Evolutionary conservation across 1,140 invertebrate genomes (phyloP), one percentile per base, ranked within the genome.

Genomic region (Musca domestica): DNA sequence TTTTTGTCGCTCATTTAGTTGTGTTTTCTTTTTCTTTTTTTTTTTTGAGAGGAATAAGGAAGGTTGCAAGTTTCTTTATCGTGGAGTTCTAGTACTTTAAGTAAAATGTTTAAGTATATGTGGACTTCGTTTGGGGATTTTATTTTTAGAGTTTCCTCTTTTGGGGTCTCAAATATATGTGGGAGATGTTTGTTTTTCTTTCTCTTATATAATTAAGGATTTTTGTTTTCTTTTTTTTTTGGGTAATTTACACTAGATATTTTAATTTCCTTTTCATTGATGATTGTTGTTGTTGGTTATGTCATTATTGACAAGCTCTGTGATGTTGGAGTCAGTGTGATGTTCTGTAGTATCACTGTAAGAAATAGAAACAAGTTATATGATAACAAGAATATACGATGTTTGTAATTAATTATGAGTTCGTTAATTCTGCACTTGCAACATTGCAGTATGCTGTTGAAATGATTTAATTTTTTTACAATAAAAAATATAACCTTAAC

Each of bases 261-360:
- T 10, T 41, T 41, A 41, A 12, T 41, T 41, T 41, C 34, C 34
- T 41, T 41, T 61, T 61, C 17, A 61, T 34, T 61, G 27, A 61
- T 61, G 56, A 61, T 61, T 61, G 56, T 61, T 61, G 56, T 61
- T 61, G 17, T 27, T 61, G 17, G 19, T 30, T 20, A 34, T 61
- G 56, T 61, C 56, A 61, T 34, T 34, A 30, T 23, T 61, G 56
- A 61, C 56, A 61, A 61, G 56, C 56, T 61, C 56, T 41, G 34
- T 41, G 34, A 41, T 41, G n/a, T 34, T 61, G 34, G 56, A 61
- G 56, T 61, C 56, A n/a, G 17, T 61, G 34, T 41, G 34, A 61
- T 20, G 25, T n/a, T 20, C 34, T 61, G 48, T 51, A 20, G 56
- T 61, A 61, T 61, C 56, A 61, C 56, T 61, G 19, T 1, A 61